Base-by-base conservation (phyloP, 2,113 vertebrate species). In the Campylomormyrus numenius region DNA sequence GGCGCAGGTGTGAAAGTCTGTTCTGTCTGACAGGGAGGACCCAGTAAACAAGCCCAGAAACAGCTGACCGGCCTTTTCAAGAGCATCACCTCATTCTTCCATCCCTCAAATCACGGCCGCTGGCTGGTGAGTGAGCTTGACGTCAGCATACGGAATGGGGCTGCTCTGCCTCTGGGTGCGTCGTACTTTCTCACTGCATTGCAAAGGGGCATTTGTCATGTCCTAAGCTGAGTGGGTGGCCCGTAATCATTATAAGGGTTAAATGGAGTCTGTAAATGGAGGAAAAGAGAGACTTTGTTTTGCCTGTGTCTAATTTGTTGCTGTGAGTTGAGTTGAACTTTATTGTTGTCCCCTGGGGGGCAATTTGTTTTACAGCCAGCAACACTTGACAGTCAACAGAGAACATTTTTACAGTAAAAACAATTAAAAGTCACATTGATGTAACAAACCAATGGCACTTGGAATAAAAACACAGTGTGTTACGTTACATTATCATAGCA, bases 81-180 rank as follows among this genome's bases (percentile, higher is more conserved):
- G 91, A 98, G 98, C 91, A 99, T 99, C 91, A 96, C 97, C 53
- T 99, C 98, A 39, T 99, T 99, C 93, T 99, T 98, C 87, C 98
- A 99, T 91, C 98, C 98, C 62, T 99, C 98, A 90, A 99, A 99
- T 93, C 98, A 99, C 1, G 98, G 98, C 8, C 97, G 98, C 86
- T 99, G 98, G 98, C 94, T 99, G 97, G 98, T 99, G 94, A 98
- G 97, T 96, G 35, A 19, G 74, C 31, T 5, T 42, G 74, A 3
- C 5, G 5, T 80, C n/a, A 13, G 62, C n/a, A 5, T 70, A 70
- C 10, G 11, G n/a, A 70, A 31, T 0, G 27, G n/a, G 62, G 62
- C n/a, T 31, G 62, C 27, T 3, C 3, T 70, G 27, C 62, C n/a
- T 70, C 62, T 70, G 62, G 10, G n/a, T 4, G n/a, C 62, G 3